These are phyloP conservation scores for Philhelius pedissequus DNA, from an alignment of 2,888 invertebrate species.

Conservation along the genomic window DNA sequence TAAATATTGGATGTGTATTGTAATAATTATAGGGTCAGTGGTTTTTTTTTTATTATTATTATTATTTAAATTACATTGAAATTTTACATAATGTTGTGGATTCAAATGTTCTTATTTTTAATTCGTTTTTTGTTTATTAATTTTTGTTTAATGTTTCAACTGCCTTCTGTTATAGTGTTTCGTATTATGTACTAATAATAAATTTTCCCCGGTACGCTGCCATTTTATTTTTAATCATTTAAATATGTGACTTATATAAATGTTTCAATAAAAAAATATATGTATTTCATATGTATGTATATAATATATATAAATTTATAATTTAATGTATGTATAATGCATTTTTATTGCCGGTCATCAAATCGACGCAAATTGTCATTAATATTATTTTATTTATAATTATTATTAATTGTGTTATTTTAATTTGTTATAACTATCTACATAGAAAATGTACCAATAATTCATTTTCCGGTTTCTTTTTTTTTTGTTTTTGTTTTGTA, in stretches of 20 bases:
- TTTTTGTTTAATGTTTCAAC: background rate
- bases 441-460: slow-evolving; percentile 58
- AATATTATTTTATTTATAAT: slow-evolving; percentile 16
- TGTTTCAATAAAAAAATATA: slow-evolving; percentile 66
- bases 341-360: slow-evolving; percentile 59
- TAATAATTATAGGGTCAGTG: background rate
- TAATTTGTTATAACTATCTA: slow-evolving; percentile 66
- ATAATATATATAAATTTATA: slow-evolving; percentile 20
- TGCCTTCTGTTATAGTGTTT: slow-evolving; percentile 14
- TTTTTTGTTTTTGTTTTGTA: slow-evolving; percentile 32
- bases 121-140: background rate
- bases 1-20: slow-evolving; percentile 11
- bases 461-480: slow-evolving; percentile 35
- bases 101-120: background rate
- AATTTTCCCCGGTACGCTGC: slow-evolving; percentile 45
- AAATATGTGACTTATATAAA: slow-evolving; percentile 64
- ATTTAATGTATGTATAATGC: slow-evolving; percentile 56
- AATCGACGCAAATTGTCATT: slow-evolving; percentile 66
- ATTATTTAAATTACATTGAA: slow-evolving; percentile 34
- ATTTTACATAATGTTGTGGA: slow-evolving; percentile 32
- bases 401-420: slow-evolving; percentile 25
- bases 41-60: no score
- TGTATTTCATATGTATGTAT: slow-evolving; percentile 51
- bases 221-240: slow-evolving; percentile 30
- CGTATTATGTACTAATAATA: slow-evolving; percentile 12